Percentiles rank a stretch among this genome's conserved stretches.
Evolutionary conservation across 2,888 invertebrate species (phyloP).

Genomic region (Lasioglossum oenotherae): DNA sequence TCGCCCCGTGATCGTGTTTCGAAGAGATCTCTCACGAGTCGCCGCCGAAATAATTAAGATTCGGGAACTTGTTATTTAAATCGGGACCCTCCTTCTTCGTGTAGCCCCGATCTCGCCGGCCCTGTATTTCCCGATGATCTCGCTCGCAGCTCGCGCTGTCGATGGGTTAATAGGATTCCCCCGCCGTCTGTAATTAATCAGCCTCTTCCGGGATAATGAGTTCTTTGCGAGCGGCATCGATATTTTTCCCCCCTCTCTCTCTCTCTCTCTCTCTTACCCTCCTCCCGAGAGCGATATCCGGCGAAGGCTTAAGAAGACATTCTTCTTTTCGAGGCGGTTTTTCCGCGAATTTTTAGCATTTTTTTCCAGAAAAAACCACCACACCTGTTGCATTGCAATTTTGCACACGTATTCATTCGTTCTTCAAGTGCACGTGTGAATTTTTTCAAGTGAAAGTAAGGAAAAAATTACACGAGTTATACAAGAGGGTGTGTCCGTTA

Average conservation of each 20-base stretch:
- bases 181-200: slow-evolving; percentile 48
- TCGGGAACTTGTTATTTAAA: slow-evolving; percentile 42
- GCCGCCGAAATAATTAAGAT: slow-evolving; percentile 32
- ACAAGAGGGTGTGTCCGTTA: too few species aligned
- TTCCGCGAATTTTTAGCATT: not conserved
- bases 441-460: not conserved
- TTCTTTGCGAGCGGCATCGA: slow-evolving; percentile 41
- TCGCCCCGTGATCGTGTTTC: not conserved
- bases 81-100: slow-evolving; percentile 36
- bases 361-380: not conserved
- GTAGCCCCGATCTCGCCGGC: not conserved
- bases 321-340: not conserved
- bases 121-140: slow-evolving; percentile 26
- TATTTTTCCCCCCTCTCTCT: not conserved
- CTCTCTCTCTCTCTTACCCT: not conserved
- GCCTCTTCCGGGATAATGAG: slow-evolving; percentile 44
- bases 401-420: not conserved
- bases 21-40: not conserved
- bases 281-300: slow-evolving; percentile 28
- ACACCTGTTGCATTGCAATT: not conserved
- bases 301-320: not conserved
- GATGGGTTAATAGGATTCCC: slow-evolving; percentile 47
- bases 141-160: slow-evolving; percentile 9
- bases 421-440: not conserved
- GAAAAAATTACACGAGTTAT: not conserved